Conservation (phyloP, 2,888 invertebrate species). For the Meganola albula region DNA sequence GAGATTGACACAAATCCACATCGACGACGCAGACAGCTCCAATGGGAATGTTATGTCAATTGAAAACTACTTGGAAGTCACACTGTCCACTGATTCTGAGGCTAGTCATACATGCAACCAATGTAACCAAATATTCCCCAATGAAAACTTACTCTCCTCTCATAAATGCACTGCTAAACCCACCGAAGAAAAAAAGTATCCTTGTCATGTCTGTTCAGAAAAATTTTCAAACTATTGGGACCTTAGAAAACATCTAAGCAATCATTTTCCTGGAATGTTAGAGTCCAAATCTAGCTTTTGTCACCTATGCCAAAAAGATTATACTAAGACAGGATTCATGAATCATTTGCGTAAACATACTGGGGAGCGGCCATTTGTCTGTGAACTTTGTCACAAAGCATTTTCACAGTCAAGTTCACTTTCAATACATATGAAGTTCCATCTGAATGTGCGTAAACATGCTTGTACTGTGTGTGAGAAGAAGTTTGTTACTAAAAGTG, state of each 20-base stretch:
- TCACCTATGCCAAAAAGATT: slow-evolving; percentile 75
- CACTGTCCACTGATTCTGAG: slow-evolving; percentile 72
- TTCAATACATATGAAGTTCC: slow-evolving; percentile 76
- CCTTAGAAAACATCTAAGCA: slow-evolving; percentile 70
- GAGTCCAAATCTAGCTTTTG: slow-evolving; percentile 75
- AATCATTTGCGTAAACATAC: slow-evolving; percentile 74
- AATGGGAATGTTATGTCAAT: slow-evolving; percentile 74
- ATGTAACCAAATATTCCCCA: slow-evolving; percentile 72
- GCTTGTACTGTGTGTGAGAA: slow-evolving; percentile 74
- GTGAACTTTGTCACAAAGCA: slow-evolving; percentile 73
- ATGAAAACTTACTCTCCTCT: slow-evolving; percentile 59
- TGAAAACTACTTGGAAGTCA: slow-evolving; percentile 74
- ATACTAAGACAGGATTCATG: slow-evolving; percentile 75
- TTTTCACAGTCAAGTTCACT: slow-evolving; percentile 74
- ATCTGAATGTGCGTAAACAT: slow-evolving; percentile 73
- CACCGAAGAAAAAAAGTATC: slow-evolving; percentile 69
- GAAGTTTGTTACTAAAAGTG: slow-evolving; percentile 76
- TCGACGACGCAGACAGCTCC: slow-evolving; percentile 67
- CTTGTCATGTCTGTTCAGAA: slow-evolving; percentile 72
- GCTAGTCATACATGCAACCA: slow-evolving; percentile 71
- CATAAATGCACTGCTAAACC: slow-evolving; percentile 69
- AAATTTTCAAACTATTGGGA: slow-evolving; percentile 75
- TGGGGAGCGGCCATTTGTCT: slow-evolving; percentile 72
- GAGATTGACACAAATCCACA: slow-evolving; percentile 49
- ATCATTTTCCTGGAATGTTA: slow-evolving; percentile 72